phyloP scores from a whole-genome alignment of 2,797 vertebrate genomes.

The Vultur gryphus region DNA sequence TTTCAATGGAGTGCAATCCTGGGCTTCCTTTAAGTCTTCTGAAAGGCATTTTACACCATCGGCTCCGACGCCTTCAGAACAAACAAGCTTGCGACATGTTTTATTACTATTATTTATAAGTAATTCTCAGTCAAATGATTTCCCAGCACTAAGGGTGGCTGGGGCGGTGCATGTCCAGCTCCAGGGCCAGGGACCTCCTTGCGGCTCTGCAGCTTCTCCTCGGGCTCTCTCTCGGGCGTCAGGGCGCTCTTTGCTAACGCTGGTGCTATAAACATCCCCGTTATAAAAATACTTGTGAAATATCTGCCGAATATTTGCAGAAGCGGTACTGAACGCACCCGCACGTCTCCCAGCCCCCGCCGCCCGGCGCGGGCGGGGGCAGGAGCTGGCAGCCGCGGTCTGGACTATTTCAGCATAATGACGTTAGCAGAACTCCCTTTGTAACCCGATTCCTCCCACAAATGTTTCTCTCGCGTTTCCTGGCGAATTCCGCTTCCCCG shows the following conservation, averaged over 20 bases:
- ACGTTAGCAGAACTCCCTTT: slow-evolving; percentile 40
- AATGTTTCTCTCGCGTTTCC: background rate
- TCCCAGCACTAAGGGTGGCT: background rate
- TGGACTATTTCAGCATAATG: background rate
- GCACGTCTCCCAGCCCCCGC: background rate
- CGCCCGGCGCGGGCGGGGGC: background rate
- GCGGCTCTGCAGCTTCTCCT: background rate
- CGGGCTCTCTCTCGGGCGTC: background rate
- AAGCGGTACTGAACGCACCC: background rate
- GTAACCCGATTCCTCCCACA: background rate
- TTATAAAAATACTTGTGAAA: accelerated
- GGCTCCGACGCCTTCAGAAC: background rate
- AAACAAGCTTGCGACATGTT: background rate
- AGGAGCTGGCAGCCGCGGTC: background rate
- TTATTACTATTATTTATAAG: background rate
- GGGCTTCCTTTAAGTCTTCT: background rate
- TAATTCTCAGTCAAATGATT: accelerated
- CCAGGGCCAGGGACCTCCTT: no score
- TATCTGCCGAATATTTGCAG: background rate
- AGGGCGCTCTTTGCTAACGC: background rate
- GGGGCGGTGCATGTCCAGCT: background rate
- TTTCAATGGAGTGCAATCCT: background rate
- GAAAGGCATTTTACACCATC: background rate
- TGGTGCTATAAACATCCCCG: background rate
- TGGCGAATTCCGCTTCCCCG: no score